Evolutionary conservation across 2,888 invertebrate genomes (phyloP), one percentile per base, ranked within the genome.

Genomic region (Lycaena phlaeas): DNA sequence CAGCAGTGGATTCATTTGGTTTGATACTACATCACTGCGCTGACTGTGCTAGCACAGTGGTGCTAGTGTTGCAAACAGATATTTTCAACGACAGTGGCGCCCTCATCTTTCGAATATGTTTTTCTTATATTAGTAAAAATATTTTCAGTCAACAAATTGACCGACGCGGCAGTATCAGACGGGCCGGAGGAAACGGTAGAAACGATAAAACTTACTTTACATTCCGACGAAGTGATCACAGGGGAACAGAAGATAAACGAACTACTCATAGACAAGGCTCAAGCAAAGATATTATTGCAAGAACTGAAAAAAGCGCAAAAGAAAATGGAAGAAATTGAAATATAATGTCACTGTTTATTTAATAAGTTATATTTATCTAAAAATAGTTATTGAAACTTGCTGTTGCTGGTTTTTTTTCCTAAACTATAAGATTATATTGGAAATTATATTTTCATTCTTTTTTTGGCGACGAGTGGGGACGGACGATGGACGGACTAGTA

Each of bases 131-230:
- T 4, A 18, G 5, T 18, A 18, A 4, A 3, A 30, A 42, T 29
- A 28, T 10, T 56, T 64, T 2, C 70, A 84, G 82, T 81, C 4
- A 79, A 81, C 57, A 76, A 74, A 52, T 43, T 84, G 18, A 71
- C 68, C 0, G 76, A 77, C 38, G 61, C 70, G 0, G 46, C 65
- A 0, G 45, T 59, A 1, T 42, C 63, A 0, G 48, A 68, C 0
- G 78, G 70, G 0, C 79, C 79, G 0, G 63, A 67, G 34, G 72
- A 66, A 0, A 56, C 75, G 0, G 53, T 71, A 1, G 75, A 77
- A 47, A 59, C 70, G 0, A 50, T 63, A 26, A 69, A 67, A 42
- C 54, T 82, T 14, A 67, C 67, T 0, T 52, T 84, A 1, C 62
- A 61, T 42, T 59, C 63, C 0, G 67, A 74, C 7, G 69, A 75